Conservation (phyloP, 2,113 vertebrate species). For the Microtus pennsylvanicus region DNA sequence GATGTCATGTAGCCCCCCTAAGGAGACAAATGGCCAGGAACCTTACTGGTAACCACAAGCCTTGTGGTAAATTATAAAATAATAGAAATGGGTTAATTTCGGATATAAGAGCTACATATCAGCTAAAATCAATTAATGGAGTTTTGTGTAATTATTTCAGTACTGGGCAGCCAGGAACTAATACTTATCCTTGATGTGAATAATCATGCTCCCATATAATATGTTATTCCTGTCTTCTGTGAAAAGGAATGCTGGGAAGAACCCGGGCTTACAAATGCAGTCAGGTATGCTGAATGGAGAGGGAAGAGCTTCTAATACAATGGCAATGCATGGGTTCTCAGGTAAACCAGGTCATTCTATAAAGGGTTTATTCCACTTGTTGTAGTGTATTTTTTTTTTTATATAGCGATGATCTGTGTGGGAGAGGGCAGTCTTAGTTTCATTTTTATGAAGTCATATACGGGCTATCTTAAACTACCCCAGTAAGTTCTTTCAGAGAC, state of each 20-base stretch:
- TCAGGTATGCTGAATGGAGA: neutral
- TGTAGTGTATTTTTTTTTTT: neutral
- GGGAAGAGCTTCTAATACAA: fast-evolving
- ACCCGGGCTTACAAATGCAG: neutral
- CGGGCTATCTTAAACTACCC: fast-evolving
- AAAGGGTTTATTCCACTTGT: neutral
- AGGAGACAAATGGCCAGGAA: too few species aligned
- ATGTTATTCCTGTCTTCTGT: neutral
- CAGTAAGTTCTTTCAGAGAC: neutral
- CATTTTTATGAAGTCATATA: neutral
- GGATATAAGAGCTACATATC: fast-evolving
- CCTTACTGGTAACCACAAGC: too few species aligned
- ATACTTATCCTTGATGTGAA: neutral
- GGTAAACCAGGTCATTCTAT: neutral
- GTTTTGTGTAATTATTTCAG: too few species aligned
- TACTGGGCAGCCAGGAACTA: too few species aligned
- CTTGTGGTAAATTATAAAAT: too few species aligned
- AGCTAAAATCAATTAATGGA: too few species aligned
- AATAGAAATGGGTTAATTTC: too few species aligned
- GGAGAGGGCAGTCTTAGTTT: neutral
- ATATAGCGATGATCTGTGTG: fast-evolving
- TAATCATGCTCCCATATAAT: neutral
- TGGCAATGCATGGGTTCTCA: neutral
- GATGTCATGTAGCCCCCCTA: too few species aligned
- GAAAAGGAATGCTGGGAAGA: neutral